phyloP scores from a whole-genome alignment of 1,140 invertebrate genomes.

The Bombus affinis region DNA sequence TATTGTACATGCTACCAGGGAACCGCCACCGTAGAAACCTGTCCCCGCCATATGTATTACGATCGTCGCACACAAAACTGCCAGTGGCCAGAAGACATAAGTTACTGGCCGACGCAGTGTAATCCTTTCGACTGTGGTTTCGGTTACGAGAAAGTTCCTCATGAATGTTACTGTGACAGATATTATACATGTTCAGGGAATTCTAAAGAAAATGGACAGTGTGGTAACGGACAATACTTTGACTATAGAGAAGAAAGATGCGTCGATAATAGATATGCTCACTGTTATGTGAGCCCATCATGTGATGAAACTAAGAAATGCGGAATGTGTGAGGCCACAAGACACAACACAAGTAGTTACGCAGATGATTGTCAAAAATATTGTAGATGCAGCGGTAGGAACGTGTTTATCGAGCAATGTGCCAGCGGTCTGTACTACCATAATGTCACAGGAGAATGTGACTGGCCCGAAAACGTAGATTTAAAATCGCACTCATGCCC shows the following conservation, averaged over 20 bases:
- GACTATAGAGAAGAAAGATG: constrained; percentile 81
- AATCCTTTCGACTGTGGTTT: constrained; percentile 56
- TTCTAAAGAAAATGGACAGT: constrained; percentile 72
- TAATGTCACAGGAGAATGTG: rapidly evolving
- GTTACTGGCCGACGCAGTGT: background rate
- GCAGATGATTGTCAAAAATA: background rate
- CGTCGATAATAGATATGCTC: constrained; percentile 60
- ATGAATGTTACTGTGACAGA: constrained; percentile 72
- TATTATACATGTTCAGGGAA: constrained; percentile 84
- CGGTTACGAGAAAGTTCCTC: constrained; percentile 61
- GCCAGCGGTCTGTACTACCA: background rate
- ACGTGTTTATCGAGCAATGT: background rate
- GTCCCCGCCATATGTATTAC: too few relatives aligned
- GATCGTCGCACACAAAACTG: too few relatives aligned
- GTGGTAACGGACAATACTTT: constrained; percentile 78
- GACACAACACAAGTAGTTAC: background rate
- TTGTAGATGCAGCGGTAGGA: background rate
- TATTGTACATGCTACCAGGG: rapidly evolving
- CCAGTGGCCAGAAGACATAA: constrained; percentile 54
- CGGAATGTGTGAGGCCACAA: too few relatives aligned
- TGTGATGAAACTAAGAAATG: too few relatives aligned
- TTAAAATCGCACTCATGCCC: rapidly evolving
- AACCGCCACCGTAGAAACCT: rapidly evolving
- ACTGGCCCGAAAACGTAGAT: background rate
- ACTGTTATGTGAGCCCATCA: background rate